Evolutionary conservation across 2,888 invertebrate species (phyloP), one percentile per base, ranked within the genome.

Genomic region (Clitarchus hookeri): DNA sequence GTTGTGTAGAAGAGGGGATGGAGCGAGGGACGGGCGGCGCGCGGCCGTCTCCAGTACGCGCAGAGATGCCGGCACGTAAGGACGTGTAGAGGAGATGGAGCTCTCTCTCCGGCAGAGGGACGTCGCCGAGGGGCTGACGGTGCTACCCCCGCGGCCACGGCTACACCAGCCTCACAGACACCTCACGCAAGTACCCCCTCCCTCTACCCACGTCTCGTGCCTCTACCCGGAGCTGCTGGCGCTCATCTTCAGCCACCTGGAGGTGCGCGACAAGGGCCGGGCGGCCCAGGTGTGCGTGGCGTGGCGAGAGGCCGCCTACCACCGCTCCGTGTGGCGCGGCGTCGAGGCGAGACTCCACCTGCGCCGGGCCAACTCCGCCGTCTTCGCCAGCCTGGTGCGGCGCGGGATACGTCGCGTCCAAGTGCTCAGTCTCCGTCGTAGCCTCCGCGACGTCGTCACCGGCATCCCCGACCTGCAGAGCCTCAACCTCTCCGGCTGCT

Each of bases 251-350:
- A 95, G 96, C 90, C 95, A 97, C 91, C 93, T 98, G 91, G 96
- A 97, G 85, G 97, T 98, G 82, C 93, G 95, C 89, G 98, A 98
- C 92, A 95, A 97, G 91, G 98, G 98, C 3, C 93, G 97, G 82
- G 98, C 96, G 27, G 97, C 98, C 4, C 97, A 97, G 92, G 98
- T 98, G 88, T 97, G 97, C 91, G 94, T 95, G 86, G 93, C 96
- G 87, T 98, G 98, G 98, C 93, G 97, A 87, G 98, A 98, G 90
- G 98, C 98, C 83, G 96, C 97, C 53, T 98, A 98, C 92, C 96
- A 97, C 89, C 96, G 97, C 89, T 96, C 96, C 79, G 98, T 98
- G 27, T 98, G 98, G 98, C 95, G 97, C 89, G 97, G 97, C 85
- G 97, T 98, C 54, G 97, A 98, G 91, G 98, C 98, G 0, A 96